These are phyloP conservation scores for Eristalis pertinax DNA, from an alignment of 2,888 invertebrate genomes.

Conservation along the genomic window DNA sequence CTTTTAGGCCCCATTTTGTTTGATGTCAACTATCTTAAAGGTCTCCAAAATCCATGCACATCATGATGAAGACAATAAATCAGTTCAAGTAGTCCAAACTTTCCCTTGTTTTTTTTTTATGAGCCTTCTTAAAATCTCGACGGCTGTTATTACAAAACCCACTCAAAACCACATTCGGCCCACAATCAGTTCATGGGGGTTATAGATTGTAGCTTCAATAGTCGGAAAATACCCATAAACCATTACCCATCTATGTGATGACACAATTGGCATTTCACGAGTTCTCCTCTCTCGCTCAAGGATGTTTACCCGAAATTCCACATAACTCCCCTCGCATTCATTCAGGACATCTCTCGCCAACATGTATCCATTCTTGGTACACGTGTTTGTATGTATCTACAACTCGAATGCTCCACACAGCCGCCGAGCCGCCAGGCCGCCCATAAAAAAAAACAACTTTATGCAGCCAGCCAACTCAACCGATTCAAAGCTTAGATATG, in stretches of 20 bases:
- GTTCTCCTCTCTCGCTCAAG: constrained; percentile 6
- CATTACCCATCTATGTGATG: constrained; percentile 10
- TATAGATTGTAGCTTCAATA: neutral
- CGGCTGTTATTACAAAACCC: neutral
- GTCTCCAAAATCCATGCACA: neutral
- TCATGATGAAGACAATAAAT: neutral
- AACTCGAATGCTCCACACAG: neutral
- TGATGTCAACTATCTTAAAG: neutral
- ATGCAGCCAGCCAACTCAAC: constrained; percentile 54
- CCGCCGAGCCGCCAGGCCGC: neutral
- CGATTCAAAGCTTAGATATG: constrained; percentile 56
- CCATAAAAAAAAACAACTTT: constrained; percentile 37
- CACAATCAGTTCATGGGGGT: neutral
- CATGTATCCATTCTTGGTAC: neutral
- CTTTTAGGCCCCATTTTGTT: too few relatives aligned
- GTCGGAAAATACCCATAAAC: constrained; percentile 4
- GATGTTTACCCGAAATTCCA: constrained; percentile 17
- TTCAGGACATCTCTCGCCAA: neutral
- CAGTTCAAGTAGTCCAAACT: neutral
- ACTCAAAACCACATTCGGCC: neutral
- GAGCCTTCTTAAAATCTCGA: neutral
- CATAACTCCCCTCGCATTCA: neutral
- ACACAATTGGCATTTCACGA: constrained; percentile 41
- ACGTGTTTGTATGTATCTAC: neutral
- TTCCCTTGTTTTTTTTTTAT: neutral